phyloP scores from a whole-genome alignment of 2,113 vertebrate genomes.

The Thalassoma bifasciatum region DNA sequence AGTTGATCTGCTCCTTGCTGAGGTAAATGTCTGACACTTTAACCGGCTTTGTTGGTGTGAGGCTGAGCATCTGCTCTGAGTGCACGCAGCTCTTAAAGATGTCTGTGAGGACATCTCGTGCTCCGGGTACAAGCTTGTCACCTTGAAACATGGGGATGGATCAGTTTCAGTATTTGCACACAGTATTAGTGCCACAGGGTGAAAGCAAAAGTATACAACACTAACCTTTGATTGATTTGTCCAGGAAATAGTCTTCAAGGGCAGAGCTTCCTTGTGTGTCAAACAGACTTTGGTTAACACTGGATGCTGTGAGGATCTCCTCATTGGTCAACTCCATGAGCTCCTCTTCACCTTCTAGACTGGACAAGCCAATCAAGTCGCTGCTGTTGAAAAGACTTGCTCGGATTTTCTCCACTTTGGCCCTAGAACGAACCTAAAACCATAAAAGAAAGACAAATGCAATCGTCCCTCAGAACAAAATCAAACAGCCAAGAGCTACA shows the following conservation, averaged over 20 bases:
- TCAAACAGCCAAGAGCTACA: not conserved
- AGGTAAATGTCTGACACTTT: slow-evolving; percentile 97
- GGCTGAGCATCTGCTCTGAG: slow-evolving; percentile 94
- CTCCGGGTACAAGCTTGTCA: slow-evolving; percentile 92
- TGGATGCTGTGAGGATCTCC: slow-evolving; percentile 97
- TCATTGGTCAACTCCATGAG: slow-evolving; percentile 98
- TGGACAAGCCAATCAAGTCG: slow-evolving; percentile 96
- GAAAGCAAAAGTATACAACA: slow-evolving; percentile 25
- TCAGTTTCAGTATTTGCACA: not conserved
- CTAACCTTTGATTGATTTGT: slow-evolving; percentile 93
- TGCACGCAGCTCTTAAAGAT: slow-evolving; percentile 97
- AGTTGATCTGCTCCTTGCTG: slow-evolving; percentile 97
- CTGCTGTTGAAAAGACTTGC: slow-evolving; percentile 98
- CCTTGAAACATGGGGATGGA: slow-evolving; percentile 77
- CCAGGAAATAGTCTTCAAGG: slow-evolving; percentile 94
- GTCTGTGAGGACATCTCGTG: slow-evolving; percentile 93
- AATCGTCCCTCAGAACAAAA: slow-evolving; percentile 1
- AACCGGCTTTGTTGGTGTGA: slow-evolving; percentile 90
- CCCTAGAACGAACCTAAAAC: slow-evolving; percentile 91
- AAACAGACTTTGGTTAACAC: slow-evolving; percentile 97
- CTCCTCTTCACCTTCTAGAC: slow-evolving; percentile 95
- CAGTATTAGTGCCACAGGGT: not conserved
- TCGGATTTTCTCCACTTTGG: slow-evolving; percentile 97
- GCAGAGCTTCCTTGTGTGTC: slow-evolving; percentile 97
- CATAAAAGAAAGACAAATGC: not conserved